Base-by-base conservation (phyloP, 1,140 invertebrate genomes). In the Druon quercuslanigerum region DNA sequence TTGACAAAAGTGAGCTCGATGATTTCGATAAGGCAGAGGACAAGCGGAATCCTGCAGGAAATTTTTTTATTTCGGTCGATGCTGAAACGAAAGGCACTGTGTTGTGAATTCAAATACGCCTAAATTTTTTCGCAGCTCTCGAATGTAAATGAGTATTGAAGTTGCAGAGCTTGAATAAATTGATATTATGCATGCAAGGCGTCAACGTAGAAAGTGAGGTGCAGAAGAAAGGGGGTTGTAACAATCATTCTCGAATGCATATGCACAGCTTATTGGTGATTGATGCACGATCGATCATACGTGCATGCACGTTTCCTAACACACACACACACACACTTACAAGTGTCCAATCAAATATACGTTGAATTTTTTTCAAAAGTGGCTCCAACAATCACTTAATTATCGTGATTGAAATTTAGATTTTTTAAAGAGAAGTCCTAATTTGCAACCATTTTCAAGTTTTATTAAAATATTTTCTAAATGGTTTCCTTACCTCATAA, bases 51-150 rank as follows among this genome's bases (percentile, higher is more conserved):
- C 25, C 3, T 66, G 25, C 25, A 66, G 57, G 3, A 14, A 66
- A 13, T 66, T n/a, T 66, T 57, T 20, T 16, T 74, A 76, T 76
- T 76, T 79, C n/a, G 75, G 73, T 80, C 75, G 71, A 71, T 19
- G 60, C 75, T 71, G 72, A 46, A 71, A 78, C 72, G 71, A 71
- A 19, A 79, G 71, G 74, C 80, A 79, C 76, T 79, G 40, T 83
- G 86, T 84, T 83, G 72, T 86, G 88, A 86, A 90, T 90, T 87
- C 88, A 89, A 90, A 90, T 89, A 81, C 83, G 80, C 82, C 87
- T 87, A 86, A 89, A 88, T 87, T 85, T 88, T 81, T 81, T 82
- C 81, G 85, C 78, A 71, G 57, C 72, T 72, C 46, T 70, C 78
- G 87, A 88, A 88, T 88, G 83, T 82, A 79, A 88, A 88, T 88